Conservation (phyloP, 37 sponge, comb jelly and placozoan genomes). For the Hexactinellida sp. region DNA sequence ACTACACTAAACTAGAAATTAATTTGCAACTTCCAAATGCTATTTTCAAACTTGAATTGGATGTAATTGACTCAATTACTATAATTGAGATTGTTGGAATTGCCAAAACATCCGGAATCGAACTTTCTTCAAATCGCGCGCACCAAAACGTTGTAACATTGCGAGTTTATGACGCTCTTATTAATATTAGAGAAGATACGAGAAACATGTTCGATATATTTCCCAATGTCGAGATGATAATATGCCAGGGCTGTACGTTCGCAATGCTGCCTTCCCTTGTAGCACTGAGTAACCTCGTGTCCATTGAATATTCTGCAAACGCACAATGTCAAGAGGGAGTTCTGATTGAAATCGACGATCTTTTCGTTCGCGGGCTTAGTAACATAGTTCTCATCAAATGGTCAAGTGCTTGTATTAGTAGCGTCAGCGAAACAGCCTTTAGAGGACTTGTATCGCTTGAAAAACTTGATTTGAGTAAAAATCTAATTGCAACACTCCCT, state of each 20-base stretch:
- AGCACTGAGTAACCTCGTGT: not conserved
- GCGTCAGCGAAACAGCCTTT: not conserved
- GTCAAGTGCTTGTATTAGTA: not conserved
- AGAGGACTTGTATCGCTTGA: not conserved
- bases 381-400: not conserved
- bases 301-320: not conserved
- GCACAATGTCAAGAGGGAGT: not conserved
- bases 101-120: not conserved
- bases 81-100: not conserved
- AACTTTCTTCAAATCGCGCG: not conserved
- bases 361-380: not conserved
- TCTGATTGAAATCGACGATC: not conserved
- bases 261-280: not conserved
- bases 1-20: not conserved
- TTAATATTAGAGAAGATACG: not conserved
- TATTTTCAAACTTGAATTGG: not conserved
- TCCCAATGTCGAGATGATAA: not conserved
- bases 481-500: not conserved
- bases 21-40: not conserved
- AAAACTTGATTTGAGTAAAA: not conserved
- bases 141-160: not conserved
- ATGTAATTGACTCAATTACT: not conserved
- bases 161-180: not conserved
- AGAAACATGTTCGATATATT: not conserved
- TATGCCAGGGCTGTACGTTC: not conserved